A percentile compares a stretch with the other conserved stretches of the same genome.
phyloP scores from a whole-genome alignment of 2,888 invertebrate genomes.

The Halictus ligatus region DNA sequence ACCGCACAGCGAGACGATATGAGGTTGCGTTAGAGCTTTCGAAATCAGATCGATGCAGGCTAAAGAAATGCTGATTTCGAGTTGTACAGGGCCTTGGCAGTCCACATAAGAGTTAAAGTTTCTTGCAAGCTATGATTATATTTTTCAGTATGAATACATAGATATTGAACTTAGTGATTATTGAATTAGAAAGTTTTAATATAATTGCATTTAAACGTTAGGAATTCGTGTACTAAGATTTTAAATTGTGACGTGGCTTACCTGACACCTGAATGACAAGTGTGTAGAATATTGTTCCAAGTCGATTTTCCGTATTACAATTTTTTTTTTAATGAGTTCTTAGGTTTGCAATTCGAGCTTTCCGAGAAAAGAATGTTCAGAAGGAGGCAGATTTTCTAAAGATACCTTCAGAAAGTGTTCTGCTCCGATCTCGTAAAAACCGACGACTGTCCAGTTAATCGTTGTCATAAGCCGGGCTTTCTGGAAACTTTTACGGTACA shows the following conservation, averaged over 20 bases:
- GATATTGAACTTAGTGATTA: neutral
- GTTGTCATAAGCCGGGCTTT: constrained; percentile 24
- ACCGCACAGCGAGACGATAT: neutral
- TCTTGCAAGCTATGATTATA: neutral
- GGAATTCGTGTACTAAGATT: no score
- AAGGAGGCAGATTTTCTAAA: no score
- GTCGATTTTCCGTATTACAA: no score
- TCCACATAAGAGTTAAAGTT: neutral
- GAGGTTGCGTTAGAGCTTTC: neutral
- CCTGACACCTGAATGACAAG: neutral
- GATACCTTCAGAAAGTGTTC: neutral
- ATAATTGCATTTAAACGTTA: neutral
- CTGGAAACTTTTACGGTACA: constrained; percentile 38
- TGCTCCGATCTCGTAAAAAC: neutral
- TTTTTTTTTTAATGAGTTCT: neutral
- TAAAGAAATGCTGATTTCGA: neutral
- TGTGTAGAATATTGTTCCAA: neutral
- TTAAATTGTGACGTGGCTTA: neutral
- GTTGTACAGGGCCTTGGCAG: neutral
- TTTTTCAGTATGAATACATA: neutral
- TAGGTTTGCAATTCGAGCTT: neutral
- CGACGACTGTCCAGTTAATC: constrained; percentile 2
- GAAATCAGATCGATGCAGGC: neutral
- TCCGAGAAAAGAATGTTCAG: neutral
- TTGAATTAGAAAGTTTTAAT: no score